Evolutionary conservation across 2,113 vertebrate genomes (phyloP).

Genomic region (Osmerus eperlanus): DNA sequence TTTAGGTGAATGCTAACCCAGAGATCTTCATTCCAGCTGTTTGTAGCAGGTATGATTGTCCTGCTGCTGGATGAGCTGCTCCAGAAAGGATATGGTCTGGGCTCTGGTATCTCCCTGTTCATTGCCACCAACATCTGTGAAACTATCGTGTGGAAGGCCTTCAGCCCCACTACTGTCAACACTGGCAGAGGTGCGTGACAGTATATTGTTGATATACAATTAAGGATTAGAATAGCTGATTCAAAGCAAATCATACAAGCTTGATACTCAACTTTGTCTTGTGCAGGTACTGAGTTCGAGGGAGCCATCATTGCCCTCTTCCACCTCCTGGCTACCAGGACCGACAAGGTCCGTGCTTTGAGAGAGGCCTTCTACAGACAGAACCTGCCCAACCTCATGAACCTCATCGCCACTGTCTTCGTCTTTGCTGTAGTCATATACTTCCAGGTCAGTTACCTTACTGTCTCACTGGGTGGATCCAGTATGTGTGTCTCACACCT

Average conservation of each 20-base stretch:
- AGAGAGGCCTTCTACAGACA: conserved; percentile 98
- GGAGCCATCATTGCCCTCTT: conserved; percentile 97
- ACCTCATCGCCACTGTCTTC: conserved; percentile 96
- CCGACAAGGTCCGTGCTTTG: conserved; percentile 95
- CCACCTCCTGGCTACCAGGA: conserved; percentile 95
- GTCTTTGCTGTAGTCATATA: conserved; percentile 99
- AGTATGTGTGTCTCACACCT: no score
- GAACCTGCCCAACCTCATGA: conserved; percentile 98
- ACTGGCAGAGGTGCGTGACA: conserved; percentile 86
- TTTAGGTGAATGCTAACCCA: not conserved
- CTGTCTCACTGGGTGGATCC: no score
- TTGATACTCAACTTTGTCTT: not conserved
- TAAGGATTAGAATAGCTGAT: no score
- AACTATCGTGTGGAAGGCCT: conserved; percentile 99
- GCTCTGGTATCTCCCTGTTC: conserved; percentile 97
- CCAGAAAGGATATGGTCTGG: conserved; percentile 95
- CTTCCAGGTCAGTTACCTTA: conserved; percentile 83
- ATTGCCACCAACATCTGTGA: conserved; percentile 99
- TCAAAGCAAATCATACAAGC: no score
- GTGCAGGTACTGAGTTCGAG: conserved; percentile 94
- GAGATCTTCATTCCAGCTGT: conserved; percentile 76
- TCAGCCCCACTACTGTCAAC: conserved; percentile 98
- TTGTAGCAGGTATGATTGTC: conserved; percentile 96
- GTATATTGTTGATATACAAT: no score
- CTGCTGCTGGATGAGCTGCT: conserved; percentile 94